Evolutionary conservation across 2,113 vertebrate genomes (phyloP).

Genomic region (Rhagologus leucostigma): DNA sequence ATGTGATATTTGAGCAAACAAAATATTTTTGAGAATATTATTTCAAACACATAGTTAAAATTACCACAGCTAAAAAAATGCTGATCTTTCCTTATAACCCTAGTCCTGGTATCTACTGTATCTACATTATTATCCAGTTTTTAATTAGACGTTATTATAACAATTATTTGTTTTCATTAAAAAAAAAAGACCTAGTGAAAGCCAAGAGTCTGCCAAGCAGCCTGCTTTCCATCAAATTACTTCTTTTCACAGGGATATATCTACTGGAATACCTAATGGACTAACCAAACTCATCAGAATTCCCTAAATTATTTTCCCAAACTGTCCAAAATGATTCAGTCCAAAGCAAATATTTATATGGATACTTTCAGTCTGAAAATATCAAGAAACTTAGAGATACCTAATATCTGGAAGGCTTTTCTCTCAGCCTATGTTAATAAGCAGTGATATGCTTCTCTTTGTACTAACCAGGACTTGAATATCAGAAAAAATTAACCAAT

Average conservation of each 20-base stretch:
- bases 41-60: not conserved
- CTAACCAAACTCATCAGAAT: not conserved
- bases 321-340: not conserved
- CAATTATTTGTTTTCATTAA: not conserved
- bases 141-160: not conserved
- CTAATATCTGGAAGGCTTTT: not conserved
- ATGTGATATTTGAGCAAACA: not conserved
- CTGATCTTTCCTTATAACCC: not conserved
- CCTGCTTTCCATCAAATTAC: not conserved
- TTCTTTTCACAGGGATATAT: not conserved
- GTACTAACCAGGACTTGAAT: not conserved
- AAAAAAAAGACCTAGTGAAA: not conserved
- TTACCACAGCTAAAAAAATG: not conserved
- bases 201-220: not conserved
- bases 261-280: not conserved
- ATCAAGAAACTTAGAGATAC: not conserved
- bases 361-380: not conserved
- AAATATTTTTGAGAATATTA: not conserved
- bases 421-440: not conserved
- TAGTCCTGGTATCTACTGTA: not conserved
- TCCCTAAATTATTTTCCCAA: not conserved
- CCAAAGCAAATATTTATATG: not conserved
- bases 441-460: not conserved
- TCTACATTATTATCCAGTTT: not conserved
- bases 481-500: not conserved